Percentiles rank a stretch among this genome's conserved stretches.
Conservation (phyloP, 2,888 invertebrate species). For the Scaeva pyrastri region DNA sequence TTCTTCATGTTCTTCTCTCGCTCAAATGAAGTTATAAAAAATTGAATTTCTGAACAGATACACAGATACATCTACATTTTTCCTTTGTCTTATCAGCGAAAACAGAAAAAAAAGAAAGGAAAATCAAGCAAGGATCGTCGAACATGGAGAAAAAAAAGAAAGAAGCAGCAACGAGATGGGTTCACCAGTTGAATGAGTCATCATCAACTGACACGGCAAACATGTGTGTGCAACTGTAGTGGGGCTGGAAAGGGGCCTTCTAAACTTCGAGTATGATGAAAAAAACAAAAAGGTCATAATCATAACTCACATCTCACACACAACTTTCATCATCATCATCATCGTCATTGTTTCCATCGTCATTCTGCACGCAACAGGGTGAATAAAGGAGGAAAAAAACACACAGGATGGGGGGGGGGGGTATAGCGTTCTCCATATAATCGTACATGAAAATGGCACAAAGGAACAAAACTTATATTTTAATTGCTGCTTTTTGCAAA, state of each 20-base stretch:
- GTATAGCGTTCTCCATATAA: neutral
- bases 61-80: neutral
- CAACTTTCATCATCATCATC: slow-evolving; percentile 35
- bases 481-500: slow-evolving; percentile 49
- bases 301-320: slow-evolving; percentile 42
- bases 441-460: slow-evolving; percentile 7
- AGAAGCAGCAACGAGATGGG: neutral
- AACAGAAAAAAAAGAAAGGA: neutral
- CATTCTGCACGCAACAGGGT: slow-evolving; percentile 57
- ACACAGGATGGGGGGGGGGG: neutral
- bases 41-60: slow-evolving; percentile 23
- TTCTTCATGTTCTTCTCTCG: neutral
- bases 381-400: neutral
- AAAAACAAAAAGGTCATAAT: slow-evolving; percentile 43
- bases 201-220: slow-evolving; percentile 38
- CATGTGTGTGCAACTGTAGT: neutral
- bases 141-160: neutral
- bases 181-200: slow-evolving; percentile 70
- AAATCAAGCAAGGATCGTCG: too few species aligned
- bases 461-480: slow-evolving; percentile 57
- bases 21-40: slow-evolving; percentile 23
- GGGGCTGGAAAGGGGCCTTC: neutral
- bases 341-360: slow-evolving; percentile 10
- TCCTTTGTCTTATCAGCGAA: slow-evolving; percentile 26
- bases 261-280: neutral